Conservation (phyloP, 2,113 vertebrate genomes). For the Lamprotornis superbus region DNA sequence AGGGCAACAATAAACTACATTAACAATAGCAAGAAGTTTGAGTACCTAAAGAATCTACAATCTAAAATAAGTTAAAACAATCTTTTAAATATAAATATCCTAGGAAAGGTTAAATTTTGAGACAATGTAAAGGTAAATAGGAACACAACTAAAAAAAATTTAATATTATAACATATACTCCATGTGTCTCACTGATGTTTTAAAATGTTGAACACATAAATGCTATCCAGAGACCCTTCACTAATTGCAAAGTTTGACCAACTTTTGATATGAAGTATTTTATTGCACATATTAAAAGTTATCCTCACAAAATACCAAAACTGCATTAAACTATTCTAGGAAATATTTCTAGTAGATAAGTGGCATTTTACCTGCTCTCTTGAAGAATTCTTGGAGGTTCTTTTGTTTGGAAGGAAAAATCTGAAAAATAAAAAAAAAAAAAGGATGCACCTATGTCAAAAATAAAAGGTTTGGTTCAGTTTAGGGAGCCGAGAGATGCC, state of each 20-base stretch:
- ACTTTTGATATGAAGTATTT: neutral
- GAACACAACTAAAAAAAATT: neutral
- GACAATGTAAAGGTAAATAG: neutral
- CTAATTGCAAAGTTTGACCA: neutral
- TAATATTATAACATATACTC: neutral
- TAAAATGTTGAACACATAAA: neutral
- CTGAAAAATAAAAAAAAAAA: neutral
- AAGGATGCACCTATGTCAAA: neutral
- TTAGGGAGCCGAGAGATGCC: neutral
- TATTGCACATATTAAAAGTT: neutral
- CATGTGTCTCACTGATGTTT: neutral
- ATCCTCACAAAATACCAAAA: neutral
- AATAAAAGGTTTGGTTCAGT: neutral
- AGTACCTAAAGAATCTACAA: neutral
- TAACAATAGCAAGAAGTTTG: neutral
- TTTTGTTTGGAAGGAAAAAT: neutral
- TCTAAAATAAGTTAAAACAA: neutral
- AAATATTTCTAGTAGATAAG: neutral
- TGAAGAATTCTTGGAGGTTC: slow-evolving; percentile 5
- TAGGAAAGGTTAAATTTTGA: neutral
- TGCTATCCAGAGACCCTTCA: neutral
- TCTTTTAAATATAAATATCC: neutral
- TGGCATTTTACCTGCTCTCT: slow-evolving; percentile 49
- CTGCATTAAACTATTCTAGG: neutral
- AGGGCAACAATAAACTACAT: rapidly evolving